Evolutionary conservation across 2,888 invertebrate species (phyloP).

Genomic region (Argyresthia albistria): DNA sequence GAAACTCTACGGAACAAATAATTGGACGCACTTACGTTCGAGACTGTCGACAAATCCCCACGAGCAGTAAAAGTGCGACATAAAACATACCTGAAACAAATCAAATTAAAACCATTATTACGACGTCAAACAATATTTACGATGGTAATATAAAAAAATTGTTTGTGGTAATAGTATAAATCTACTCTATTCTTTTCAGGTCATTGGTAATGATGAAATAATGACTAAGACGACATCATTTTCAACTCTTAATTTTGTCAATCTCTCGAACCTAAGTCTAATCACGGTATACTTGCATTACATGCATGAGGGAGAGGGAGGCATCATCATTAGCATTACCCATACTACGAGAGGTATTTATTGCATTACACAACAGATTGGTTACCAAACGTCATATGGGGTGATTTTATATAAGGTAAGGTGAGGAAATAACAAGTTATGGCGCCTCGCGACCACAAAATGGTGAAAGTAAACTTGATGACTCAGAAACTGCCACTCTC

Average conservation of each 20-base stretch:
- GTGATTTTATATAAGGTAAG: background rate
- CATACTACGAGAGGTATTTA: background rate
- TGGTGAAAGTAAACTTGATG: constrained; percentile 56
- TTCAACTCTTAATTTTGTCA: no score
- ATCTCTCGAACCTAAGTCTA: no score
- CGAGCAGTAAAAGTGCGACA: background rate
- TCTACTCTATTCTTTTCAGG: no score
- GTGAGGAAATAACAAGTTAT: background rate
- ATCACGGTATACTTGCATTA: no score
- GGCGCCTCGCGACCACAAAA: background rate
- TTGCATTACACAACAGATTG: background rate
- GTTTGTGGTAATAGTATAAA: no score
- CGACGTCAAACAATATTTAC: no score
- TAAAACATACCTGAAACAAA: constrained; percentile 1
- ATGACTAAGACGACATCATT: no score
- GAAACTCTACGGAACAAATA: no score
- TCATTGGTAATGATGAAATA: no score
- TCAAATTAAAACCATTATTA: no score
- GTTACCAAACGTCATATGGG: background rate
- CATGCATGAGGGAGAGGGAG: background rate
- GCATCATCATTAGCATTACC: background rate
- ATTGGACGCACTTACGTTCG: background rate
- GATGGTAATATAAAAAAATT: no score
- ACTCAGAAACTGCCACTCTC: constrained; percentile 39
- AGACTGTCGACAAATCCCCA: background rate